Evolutionary conservation across 2,113 vertebrate genomes (phyloP).

Genomic region (Gasterosteus aculeatus): DNA sequence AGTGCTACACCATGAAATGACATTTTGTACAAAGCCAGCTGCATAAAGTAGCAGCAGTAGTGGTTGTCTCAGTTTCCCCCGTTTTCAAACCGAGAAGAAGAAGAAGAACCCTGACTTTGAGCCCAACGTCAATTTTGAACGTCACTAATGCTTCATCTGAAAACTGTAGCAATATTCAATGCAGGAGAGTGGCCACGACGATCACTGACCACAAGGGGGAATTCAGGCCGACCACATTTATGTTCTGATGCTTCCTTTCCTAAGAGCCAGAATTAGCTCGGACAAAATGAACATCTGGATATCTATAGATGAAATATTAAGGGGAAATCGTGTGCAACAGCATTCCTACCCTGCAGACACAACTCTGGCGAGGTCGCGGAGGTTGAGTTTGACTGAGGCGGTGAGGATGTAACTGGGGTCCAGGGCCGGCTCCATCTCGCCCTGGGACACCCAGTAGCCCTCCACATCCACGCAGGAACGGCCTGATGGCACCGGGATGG

Average conservation of each 20-base stretch:
- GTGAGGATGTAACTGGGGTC: slow-evolving; percentile 94
- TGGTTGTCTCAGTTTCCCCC: not conserved
- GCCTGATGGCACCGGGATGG: slow-evolving; percentile 88
- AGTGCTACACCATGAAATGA: not conserved
- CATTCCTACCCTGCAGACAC: slow-evolving; percentile 91
- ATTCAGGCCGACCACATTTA: slow-evolving; percentile 19
- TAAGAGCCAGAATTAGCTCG: slow-evolving; percentile 7
- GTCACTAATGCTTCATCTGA: not conserved
- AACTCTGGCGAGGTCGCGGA: slow-evolving; percentile 91
- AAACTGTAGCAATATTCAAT: no score
- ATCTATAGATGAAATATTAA: slow-evolving; percentile 34
- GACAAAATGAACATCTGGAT: slow-evolving; percentile 24
- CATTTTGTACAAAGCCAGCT: not conserved
- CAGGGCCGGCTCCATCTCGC: slow-evolving; percentile 87
- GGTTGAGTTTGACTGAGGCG: slow-evolving; percentile 92
- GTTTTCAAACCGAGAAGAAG: not conserved
- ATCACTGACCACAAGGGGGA: slow-evolving; percentile 13
- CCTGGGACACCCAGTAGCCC: slow-evolving; percentile 94
- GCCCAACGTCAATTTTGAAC: not conserved
- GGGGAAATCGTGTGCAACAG: not conserved
- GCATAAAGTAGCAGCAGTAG: no score
- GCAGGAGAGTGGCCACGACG: not conserved
- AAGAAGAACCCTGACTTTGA: not conserved
- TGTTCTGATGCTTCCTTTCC: slow-evolving; percentile 1
- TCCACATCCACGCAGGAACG: slow-evolving; percentile 85